Base-by-base conservation (phyloP, 2,113 vertebrate species). In the Oophaga pumilio region DNA sequence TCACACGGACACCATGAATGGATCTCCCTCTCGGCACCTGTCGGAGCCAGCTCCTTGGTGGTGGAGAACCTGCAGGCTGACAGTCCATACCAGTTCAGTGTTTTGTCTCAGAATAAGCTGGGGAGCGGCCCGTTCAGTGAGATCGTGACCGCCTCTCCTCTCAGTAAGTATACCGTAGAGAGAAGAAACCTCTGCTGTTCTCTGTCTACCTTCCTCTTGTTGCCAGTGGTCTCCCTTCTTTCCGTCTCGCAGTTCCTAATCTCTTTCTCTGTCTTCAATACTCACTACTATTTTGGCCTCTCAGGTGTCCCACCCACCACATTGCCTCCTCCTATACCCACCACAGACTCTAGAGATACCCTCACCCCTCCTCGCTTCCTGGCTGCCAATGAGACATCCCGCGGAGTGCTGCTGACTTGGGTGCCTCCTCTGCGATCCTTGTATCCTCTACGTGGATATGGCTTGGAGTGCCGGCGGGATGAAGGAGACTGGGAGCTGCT, bases 41-140 rank as follows among this genome's bases (percentile, higher is more conserved):
- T 93, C 0, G 96, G 97, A 11, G 94, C 95, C 82, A 91, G 91
- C 13, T 92, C 96, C 89, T 92, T 98, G 33, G 88, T 98, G 53
- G 97, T 99, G 89, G 94, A 95, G 0, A 96, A 96, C 71, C 94
- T 99, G 9, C 95, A 97, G 85, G 93, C 96, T 0, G 93, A 94
- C 62, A 95, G 91, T 0, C 91, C 93, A 50, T 99, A 99, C 92
- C 98, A 99, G 94, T 98, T 99, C 94, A 98, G 98, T 0, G 93
- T 99, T 88, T 94, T 99, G 43, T 96, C 97, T 76, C 97, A 99
- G 93, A 99, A 99, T 93, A 98, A 97, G 90, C 94, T 98, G 76
- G 98, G 98, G 57, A 99, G 97, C 0, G 97, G 98, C n/a, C 97
- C 97, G 50, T 99, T 99, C 93, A 99, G 98, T 66, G 96, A 97